Conservation (phyloP, 2,888 invertebrate species). For the Mechanitis messenoides region DNA sequence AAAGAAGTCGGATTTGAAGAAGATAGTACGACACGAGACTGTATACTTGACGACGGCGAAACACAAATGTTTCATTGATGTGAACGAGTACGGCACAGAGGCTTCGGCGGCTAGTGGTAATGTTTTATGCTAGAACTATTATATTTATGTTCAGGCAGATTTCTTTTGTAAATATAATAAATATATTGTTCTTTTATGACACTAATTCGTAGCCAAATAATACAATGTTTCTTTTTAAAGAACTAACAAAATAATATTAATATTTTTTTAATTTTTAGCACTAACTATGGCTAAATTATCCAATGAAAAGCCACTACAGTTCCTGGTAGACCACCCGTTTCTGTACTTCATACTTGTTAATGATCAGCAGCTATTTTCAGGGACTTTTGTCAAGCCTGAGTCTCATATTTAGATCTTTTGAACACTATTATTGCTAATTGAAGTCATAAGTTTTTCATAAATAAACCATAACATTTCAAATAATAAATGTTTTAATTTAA, state of each 20-base stretch:
- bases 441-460: not conserved
- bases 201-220: too few relatives aligned
- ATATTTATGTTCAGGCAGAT: too few relatives aligned
- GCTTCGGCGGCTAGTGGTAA: constrained; percentile 85
- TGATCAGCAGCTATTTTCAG: constrained; percentile 32
- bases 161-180: too few relatives aligned
- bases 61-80: constrained; percentile 87
- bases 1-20: constrained; percentile 69
- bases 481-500: constrained; percentile 1
- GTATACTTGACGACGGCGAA: constrained; percentile 79
- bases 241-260: not conserved
- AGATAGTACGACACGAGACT: constrained; percentile 60
- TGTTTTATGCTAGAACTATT: constrained; percentile 28
- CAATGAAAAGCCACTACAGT: constrained; percentile 2
- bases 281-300: constrained; percentile 10
- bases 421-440: not conserved
- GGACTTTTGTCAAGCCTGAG: constrained; percentile 22
- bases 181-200: too few relatives aligned
- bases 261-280: constrained; percentile 19
- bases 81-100: constrained; percentile 87
- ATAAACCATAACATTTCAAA: constrained; percentile 5
- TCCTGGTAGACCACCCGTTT: constrained; percentile 32
- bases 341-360: constrained; percentile 30
- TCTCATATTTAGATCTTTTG: not conserved
- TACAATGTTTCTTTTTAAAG: too few relatives aligned